Percentiles rank a stretch among this genome's conserved stretches.
Evolutionary conservation across 37 sponge, comb jelly and placozoan genomes (phyloP).

Genomic region (Aphrocallistes beatrix): DNA sequence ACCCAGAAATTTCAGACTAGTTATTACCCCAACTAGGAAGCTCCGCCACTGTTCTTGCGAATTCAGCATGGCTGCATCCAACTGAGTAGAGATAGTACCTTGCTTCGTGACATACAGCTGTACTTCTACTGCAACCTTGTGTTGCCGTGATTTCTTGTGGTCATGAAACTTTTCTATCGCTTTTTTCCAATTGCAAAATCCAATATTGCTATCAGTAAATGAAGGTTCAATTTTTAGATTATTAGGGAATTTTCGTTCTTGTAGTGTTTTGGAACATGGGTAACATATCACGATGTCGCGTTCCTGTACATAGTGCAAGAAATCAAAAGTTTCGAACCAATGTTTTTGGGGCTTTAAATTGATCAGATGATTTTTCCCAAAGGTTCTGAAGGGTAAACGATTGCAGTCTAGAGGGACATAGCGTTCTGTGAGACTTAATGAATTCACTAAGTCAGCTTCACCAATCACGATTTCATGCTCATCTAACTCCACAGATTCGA

Average conservation of each 20-base stretch:
- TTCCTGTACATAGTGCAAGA: neutral
- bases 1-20: too few species aligned
- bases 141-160: neutral
- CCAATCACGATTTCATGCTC: conserved; percentile 1
- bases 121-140: neutral
- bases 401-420: neutral
- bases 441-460: neutral
- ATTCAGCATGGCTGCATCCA: conserved; percentile 14
- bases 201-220: neutral
- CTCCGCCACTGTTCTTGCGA: conserved; percentile 19
- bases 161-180: neutral
- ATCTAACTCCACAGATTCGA: conserved; percentile 7
- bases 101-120: neutral
- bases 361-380: neutral
- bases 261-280: neutral
- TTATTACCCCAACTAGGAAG: too few species aligned
- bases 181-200: too few species aligned
- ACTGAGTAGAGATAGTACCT: neutral
- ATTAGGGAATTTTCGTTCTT: neutral
- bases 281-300: neutral
- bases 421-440: neutral
- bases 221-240: neutral
- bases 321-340: neutral
- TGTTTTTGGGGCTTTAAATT: neutral
- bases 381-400: neutral